These are phyloP conservation scores for Parauchenoglanis ngamensis DNA, from an alignment of 2,797 vertebrate genomes.

Conservation along the genomic window DNA sequence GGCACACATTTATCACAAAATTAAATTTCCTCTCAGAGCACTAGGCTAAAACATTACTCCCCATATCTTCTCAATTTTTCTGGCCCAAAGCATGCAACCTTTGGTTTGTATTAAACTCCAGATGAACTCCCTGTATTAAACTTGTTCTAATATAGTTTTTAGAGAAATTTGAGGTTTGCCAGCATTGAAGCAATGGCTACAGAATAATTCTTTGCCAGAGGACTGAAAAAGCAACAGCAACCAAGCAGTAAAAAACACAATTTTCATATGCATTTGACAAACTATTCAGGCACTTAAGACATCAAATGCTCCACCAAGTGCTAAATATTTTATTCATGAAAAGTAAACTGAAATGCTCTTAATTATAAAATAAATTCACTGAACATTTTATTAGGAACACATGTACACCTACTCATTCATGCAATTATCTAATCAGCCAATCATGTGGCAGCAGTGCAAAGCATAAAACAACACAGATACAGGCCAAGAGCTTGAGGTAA, in stretches of 20 bases:
- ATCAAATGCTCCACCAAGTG: not conserved
- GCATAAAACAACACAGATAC: not conserved
- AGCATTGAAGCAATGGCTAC: conserved; percentile 2
- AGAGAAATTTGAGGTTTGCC: conserved; percentile 19
- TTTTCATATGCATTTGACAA: not conserved
- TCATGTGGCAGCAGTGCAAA: not conserved
- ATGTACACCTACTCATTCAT: not conserved
- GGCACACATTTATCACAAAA: conserved; percentile 37
- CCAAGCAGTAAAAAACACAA: not conserved
- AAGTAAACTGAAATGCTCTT: not conserved
- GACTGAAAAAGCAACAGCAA: not conserved
- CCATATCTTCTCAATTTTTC: conserved; percentile 29
- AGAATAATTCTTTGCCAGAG: conserved; percentile 12
- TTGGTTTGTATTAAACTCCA: conserved; percentile 14
- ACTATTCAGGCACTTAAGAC: not conserved
- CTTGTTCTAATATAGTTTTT: conserved; percentile 25
- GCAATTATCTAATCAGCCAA: not conserved
- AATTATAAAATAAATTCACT: not conserved
- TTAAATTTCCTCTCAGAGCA: conserved; percentile 33
- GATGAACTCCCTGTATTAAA: conserved; percentile 27
- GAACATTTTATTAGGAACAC: not conserved
- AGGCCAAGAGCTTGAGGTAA: not conserved
- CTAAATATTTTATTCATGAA: not conserved
- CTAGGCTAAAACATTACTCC: conserved; percentile 35
- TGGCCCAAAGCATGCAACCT: conserved; percentile 21